A percentile compares a stretch with the other conserved stretches of the same genome.
Evolutionary conservation across 2,888 invertebrate species (phyloP).

Genomic region (Phymatocera aterrima): DNA sequence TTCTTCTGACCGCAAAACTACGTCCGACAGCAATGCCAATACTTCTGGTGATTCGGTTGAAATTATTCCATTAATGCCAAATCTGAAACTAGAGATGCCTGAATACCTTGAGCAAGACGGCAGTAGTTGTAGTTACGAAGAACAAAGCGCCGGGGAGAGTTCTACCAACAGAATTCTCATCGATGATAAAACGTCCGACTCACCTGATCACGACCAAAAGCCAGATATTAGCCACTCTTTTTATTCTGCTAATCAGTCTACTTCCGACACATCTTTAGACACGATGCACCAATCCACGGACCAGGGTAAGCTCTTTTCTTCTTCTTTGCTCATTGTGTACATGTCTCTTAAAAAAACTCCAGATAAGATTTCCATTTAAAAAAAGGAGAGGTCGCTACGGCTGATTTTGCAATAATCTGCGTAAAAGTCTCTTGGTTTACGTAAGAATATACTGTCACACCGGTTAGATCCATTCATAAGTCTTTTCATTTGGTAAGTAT

Average conservation of each 20-base stretch:
- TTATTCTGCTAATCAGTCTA: conserved; percentile 68
- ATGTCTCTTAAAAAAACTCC: too few relatives aligned
- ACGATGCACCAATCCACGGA: conserved; percentile 64
- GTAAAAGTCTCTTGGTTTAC: too few relatives aligned
- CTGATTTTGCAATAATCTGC: too few relatives aligned
- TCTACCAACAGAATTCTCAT: conserved; percentile 66
- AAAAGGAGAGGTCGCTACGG: too few relatives aligned
- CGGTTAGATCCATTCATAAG: too few relatives aligned
- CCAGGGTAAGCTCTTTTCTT: conserved; percentile 63
- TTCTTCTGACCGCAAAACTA: conserved; percentile 61
- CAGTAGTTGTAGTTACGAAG: conserved; percentile 74
- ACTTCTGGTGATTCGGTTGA: conserved; percentile 70
- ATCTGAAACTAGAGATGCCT: conserved; percentile 78
- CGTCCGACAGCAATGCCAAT: conserved; percentile 62
- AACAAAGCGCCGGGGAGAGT: conserved; percentile 69
- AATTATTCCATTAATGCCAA: conserved; percentile 75
- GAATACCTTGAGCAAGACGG: conserved; percentile 77
- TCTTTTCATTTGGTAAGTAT: too few relatives aligned
- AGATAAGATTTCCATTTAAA: too few relatives aligned
- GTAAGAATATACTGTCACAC: too few relatives aligned
- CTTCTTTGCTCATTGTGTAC: background rate
- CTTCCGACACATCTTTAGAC: conserved; percentile 65
- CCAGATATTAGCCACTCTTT: conserved; percentile 72
- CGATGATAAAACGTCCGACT: conserved; percentile 66
- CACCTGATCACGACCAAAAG: conserved; percentile 69